A percentile compares a stretch with the other conserved stretches of the same genome.
Evolutionary conservation across 2,113 vertebrate genomes (phyloP).

Genomic region (Sylvietta virens): DNA sequence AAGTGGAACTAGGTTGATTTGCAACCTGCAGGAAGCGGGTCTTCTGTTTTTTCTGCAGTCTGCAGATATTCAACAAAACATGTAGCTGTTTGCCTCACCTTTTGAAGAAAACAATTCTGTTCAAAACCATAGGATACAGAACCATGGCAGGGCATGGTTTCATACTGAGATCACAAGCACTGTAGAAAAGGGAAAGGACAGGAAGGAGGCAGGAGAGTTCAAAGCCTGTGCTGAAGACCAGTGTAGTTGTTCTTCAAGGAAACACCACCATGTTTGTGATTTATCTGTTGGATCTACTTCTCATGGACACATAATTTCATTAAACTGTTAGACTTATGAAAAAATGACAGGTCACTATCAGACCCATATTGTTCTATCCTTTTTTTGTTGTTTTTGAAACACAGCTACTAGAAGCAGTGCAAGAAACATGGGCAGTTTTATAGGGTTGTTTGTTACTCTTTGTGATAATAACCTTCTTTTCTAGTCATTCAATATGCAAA

Average conservation of each 20-base stretch:
- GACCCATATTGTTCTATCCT: background rate
- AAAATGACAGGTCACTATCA: background rate
- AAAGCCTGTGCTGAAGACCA: background rate
- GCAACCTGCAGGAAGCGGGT: background rate
- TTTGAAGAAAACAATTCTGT: background rate
- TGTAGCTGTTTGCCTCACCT: background rate
- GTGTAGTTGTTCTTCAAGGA: background rate
- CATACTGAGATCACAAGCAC: background rate
- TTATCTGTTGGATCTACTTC: background rate
- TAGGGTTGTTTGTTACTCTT: background rate
- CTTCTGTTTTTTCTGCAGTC: background rate
- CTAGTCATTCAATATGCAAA: background rate
- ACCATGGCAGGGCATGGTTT: background rate
- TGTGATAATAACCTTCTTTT: background rate
- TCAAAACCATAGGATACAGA: background rate
- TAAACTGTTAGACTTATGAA: background rate
- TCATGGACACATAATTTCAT: background rate
- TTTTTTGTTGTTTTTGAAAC: background rate
- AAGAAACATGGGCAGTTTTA: background rate
- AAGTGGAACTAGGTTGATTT: background rate
- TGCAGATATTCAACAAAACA: background rate
- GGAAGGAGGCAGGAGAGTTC: background rate
- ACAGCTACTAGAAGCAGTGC: background rate
- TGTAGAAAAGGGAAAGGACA: background rate
- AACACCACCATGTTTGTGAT: background rate